phyloP scores from a whole-genome alignment of 2,113 vertebrate species.

The Antennarius striatus region DNA sequence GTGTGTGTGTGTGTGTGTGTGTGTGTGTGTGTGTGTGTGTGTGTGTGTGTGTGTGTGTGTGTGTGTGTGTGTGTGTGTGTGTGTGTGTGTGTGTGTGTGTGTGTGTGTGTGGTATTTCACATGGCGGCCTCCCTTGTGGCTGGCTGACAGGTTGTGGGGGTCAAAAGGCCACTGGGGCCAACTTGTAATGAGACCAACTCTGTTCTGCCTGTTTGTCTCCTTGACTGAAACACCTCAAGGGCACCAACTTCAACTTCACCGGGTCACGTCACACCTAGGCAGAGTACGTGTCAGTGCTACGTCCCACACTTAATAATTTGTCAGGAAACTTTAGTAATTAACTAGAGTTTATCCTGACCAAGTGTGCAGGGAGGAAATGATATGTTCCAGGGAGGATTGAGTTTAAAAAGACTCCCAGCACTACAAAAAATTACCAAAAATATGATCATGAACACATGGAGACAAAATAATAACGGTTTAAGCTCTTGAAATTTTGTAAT shows the following conservation, averaged over 20 bases:
- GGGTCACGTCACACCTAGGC: slow-evolving; percentile 14
- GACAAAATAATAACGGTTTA: slow-evolving; percentile 15
- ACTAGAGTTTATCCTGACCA: slow-evolving; percentile 34
- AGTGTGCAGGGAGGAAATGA: slow-evolving; percentile 24
- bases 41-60: slow-evolving; percentile 37
- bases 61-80: slow-evolving; percentile 27
- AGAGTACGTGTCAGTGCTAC: slow-evolving; percentile 7
- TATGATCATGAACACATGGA: slow-evolving; percentile 11
- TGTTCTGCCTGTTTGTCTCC: slow-evolving; percentile 30
- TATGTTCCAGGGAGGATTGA: slow-evolving; percentile 27
- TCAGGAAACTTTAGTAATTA: too few relatives aligned
- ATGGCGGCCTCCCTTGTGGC: slow-evolving; percentile 32
- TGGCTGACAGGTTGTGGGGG: slow-evolving; percentile 28
- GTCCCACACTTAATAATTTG: too few relatives aligned
- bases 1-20: slow-evolving; percentile 27
- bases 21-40: slow-evolving; percentile 18
- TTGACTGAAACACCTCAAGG: slow-evolving; percentile 49
- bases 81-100: slow-evolving; percentile 19
- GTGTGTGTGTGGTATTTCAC: slow-evolving; percentile 51
- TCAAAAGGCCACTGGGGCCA: slow-evolving; percentile 35
- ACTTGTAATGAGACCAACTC: slow-evolving; percentile 26
- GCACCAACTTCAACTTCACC: slow-evolving; percentile 35
- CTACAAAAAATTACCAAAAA: slow-evolving; percentile 3
- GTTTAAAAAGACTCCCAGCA: slow-evolving; percentile 46
- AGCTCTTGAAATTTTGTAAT: slow-evolving; percentile 12